phyloP scores from a whole-genome alignment of 2,113 vertebrate genomes.

The Emydocephalus ijimae region DNA sequence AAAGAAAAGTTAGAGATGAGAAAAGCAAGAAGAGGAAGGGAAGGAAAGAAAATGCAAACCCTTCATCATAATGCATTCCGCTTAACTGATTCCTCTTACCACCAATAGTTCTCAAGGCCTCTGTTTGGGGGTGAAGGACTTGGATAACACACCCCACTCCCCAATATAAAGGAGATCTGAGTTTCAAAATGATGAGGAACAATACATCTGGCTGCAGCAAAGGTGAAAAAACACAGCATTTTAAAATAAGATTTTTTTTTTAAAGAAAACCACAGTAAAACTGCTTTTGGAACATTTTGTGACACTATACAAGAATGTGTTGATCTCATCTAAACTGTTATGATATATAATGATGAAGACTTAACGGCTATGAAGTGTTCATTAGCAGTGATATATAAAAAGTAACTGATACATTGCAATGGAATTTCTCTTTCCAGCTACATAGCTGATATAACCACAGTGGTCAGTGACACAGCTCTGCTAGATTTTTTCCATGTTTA shows the following conservation, averaged over 20 bases:
- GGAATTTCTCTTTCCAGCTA: slow-evolving; percentile 70
- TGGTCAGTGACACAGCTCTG: slow-evolving; percentile 62
- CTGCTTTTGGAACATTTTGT: slow-evolving; percentile 46
- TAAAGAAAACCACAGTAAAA: slow-evolving; percentile 15
- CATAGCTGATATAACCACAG: slow-evolving; percentile 59
- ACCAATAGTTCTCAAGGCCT: not conserved
- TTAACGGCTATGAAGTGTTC: slow-evolving; percentile 58
- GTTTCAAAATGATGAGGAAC: slow-evolving; percentile 37
- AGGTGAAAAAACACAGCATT: slow-evolving; percentile 25
- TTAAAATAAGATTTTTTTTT: slow-evolving; percentile 51
- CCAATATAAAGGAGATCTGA: not conserved
- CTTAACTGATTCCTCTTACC: not conserved
- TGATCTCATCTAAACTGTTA: slow-evolving; percentile 57
- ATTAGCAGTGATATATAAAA: slow-evolving; percentile 58
- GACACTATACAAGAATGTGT: slow-evolving; percentile 55
- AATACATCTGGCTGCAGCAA: slow-evolving; percentile 33
- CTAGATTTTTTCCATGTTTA: slow-evolving; percentile 72
- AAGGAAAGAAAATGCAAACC: not conserved
- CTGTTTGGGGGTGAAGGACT: not conserved
- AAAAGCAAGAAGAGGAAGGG: not conserved
- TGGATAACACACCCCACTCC: not conserved
- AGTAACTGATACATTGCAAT: slow-evolving; percentile 68
- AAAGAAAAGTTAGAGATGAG: not conserved
- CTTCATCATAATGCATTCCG: not conserved
- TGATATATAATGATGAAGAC: slow-evolving; percentile 37